Evolutionary conservation across 1,140 invertebrate species (phyloP), one percentile per base, ranked within the genome.

Genomic region (Parapsyche elsis): DNA sequence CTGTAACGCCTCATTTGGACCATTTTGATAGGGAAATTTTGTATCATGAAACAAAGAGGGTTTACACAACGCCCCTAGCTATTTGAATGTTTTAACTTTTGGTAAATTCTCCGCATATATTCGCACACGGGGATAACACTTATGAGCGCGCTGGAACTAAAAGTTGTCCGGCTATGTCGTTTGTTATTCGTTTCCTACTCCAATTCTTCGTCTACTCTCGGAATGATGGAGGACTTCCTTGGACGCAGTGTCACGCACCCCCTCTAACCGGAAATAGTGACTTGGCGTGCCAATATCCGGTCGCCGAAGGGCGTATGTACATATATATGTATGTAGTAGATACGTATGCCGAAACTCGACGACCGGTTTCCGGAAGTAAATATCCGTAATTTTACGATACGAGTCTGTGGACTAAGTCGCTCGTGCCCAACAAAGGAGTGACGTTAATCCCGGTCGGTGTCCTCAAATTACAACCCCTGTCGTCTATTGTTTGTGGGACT

Each of bases 271-370:
- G 81, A 82, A 80, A 75, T 78, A 30, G 59, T 75, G 71, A 80
- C 81, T 82, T 78, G 75, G 76, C 81, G 73, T 30, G 70, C 77
- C 79, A 82, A 82, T 82, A 80, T 82, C 81, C 81, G 79, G 73
- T 14, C 23, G 38, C 45, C 1, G 19, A n/a, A 16, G 16, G 10
- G 24, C 2, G 64, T 12, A 67, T 38, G 5, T 57, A 57, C 53
- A 10, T 4, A 38, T 1, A 38, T 38, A 38, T n/a, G n/a, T n/a
- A n/a, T n/a, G n/a, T n/a, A n/a, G n/a, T n/a, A n/a, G n/a, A n/a
- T n/a, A n/a, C n/a, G n/a, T n/a, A n/a, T n/a, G n/a, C n/a, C n/a
- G n/a, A n/a, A n/a, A n/a, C n/a, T n/a, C n/a, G n/a, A n/a, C n/a
- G n/a, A n/a, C n/a, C 30, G 30, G 30, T 38, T 38, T 38, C 10